A percentile compares a stretch with the other conserved stretches of the same genome.
Evolutionary conservation across 2,888 invertebrate genomes (phyloP).

Genomic region (Melipona bicolor): DNA sequence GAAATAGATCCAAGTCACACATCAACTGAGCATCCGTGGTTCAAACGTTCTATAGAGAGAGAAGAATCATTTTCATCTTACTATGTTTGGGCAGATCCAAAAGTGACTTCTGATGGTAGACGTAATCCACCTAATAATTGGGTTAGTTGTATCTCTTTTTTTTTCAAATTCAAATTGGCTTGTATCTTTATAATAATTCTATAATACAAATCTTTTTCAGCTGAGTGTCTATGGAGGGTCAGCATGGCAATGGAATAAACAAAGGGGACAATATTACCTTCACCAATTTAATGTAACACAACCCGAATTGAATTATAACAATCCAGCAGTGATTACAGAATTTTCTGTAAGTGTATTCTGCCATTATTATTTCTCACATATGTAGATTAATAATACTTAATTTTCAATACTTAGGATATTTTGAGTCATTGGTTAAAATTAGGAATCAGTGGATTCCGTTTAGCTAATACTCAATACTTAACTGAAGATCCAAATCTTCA

Average conservation of each 20-base stretch:
- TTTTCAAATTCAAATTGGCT: constrained; percentile 17
- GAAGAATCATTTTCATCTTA: constrained; percentile 88
- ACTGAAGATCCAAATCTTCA: constrained; percentile 86
- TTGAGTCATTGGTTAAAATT: constrained; percentile 89
- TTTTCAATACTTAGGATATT: constrained; percentile 85
- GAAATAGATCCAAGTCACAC: constrained; percentile 92
- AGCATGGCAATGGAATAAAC: constrained; percentile 89
- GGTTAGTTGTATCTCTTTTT: constrained; percentile 84
- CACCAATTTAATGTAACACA: constrained; percentile 89
- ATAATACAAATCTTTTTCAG: constrained; percentile 70
- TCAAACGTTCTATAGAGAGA: constrained; percentile 87
- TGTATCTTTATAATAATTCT: neutral
- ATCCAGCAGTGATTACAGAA: constrained; percentile 87
- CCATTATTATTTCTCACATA: neutral
- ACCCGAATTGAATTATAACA: constrained; percentile 93
- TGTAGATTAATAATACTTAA: constrained; percentile 2
- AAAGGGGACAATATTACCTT: constrained; percentile 90
- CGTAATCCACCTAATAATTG: constrained; percentile 89
- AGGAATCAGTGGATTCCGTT: constrained; percentile 93
- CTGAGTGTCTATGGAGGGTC: constrained; percentile 85
- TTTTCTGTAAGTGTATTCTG: constrained; percentile 84
- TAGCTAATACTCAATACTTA: constrained; percentile 88
- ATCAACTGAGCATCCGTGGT: constrained; percentile 89
- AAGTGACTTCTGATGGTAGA: constrained; percentile 78
- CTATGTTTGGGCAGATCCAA: constrained; percentile 90